Evolutionary conservation across 1,140 invertebrate genomes (phyloP).

Genomic region (Zaprionus davidi): DNA sequence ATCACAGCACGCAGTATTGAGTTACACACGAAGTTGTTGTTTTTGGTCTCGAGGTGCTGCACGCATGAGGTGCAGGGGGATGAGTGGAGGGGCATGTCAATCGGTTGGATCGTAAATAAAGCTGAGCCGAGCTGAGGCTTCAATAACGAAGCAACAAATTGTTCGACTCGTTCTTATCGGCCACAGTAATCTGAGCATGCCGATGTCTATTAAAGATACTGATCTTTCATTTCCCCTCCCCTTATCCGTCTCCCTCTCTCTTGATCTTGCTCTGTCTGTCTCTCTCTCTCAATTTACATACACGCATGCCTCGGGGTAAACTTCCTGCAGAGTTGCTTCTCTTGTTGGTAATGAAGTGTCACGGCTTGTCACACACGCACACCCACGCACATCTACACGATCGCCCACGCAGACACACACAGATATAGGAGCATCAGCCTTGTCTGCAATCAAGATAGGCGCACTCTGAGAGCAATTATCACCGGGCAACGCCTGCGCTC

Average conservation of each 20-base stretch:
- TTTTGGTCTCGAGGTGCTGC: background rate
- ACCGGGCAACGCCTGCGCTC: conserved; percentile 28
- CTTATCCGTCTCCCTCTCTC: background rate
- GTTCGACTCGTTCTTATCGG: conserved; percentile 54
- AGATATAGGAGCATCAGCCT: background rate
- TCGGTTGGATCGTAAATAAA: conserved; percentile 57
- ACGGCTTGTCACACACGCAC: conserved; percentile 47
- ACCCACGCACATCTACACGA: conserved; percentile 21
- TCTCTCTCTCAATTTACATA: conserved; percentile 23
- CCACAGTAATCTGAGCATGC: conserved; percentile 68
- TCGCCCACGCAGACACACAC: conserved; percentile 6
- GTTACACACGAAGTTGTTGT: conserved; percentile 52
- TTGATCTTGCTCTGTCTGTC: background rate
- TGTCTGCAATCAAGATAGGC: conserved; percentile 53
- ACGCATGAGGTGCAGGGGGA: conserved; percentile 1
- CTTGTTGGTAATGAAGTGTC: conserved; percentile 63
- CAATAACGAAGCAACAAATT: conserved; percentile 62
- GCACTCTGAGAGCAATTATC: conserved; percentile 45
- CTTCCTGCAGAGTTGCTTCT: conserved; percentile 38
- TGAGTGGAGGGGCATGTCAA: conserved; percentile 2
- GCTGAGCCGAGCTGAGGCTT: conserved; percentile 25
- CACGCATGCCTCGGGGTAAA: conserved; percentile 20
- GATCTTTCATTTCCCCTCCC: background rate
- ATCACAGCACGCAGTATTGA: conserved; percentile 55
- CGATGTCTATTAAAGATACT: conserved; percentile 64